Conservation (phyloP, 2,888 invertebrate genomes). For the Emmelina monodactyla region DNA sequence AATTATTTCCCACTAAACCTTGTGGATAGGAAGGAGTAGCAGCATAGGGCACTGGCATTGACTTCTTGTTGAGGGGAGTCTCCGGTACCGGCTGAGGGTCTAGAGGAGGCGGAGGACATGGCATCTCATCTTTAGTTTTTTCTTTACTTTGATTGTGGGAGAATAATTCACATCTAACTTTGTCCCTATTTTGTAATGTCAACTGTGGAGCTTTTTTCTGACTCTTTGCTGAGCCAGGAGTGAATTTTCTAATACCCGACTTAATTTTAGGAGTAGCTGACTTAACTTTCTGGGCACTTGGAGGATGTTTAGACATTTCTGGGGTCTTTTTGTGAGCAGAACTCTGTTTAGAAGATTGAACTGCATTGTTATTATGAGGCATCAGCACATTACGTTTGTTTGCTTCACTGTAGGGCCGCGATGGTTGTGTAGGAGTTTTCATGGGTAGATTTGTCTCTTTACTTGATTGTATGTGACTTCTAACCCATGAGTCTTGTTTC, state of each 20-base stretch:
- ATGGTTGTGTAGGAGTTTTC: background rate
- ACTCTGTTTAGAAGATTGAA: background rate
- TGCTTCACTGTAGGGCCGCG: conserved; percentile 23
- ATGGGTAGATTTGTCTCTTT: background rate
- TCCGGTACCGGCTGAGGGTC: conserved; percentile 26
- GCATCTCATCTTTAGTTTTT: conserved; percentile 19
- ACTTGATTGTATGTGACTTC: background rate
- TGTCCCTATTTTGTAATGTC: conserved; percentile 35
- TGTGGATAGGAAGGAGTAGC: conserved; percentile 57
- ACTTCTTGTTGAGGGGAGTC: conserved; percentile 38
- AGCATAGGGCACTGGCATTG: conserved; percentile 30
- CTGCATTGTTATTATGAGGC: conserved; percentile 22
- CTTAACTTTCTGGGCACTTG: conserved; percentile 31
- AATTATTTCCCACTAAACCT: conserved; percentile 28
- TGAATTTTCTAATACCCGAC: conserved; percentile 42
- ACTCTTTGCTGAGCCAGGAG: conserved; percentile 38
- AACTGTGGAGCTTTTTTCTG: conserved; percentile 34
- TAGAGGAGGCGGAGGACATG: conserved; percentile 15
- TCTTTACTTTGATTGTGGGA: conserved; percentile 21
- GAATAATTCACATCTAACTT: conserved; percentile 44
- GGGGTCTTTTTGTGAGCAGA: conserved; percentile 32
- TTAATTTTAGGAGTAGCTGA: conserved; percentile 45
- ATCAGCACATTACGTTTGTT: conserved; percentile 28
- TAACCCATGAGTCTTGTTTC: background rate
- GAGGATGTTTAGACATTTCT: conserved; percentile 25